Base-by-base conservation (phyloP, 2,113 vertebrate species). In the Pelmatolapia mariae region DNA sequence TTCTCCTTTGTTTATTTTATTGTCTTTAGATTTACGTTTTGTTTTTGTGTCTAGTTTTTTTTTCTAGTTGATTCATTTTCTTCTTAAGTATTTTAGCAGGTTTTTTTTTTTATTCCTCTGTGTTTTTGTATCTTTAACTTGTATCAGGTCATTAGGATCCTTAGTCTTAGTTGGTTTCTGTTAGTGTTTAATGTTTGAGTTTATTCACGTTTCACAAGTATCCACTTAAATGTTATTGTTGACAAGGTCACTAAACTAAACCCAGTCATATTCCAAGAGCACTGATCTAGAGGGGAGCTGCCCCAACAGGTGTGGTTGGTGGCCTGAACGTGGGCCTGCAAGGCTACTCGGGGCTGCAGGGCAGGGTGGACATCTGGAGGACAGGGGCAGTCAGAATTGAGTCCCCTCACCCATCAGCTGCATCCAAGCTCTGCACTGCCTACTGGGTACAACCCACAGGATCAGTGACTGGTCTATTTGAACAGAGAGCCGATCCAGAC, bases 401-500 rank as follows among this genome's bases (percentile, higher is more conserved):
- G 8, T 31, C 15, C 26, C 57, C 26, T 59, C 57, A 59, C 57
- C 57, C 26, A 31, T 61, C 56, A 57, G 54, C 56, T 61, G 26
- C 26, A 61, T 18, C 57, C 26, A 61, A 31, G 57, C 57, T 18
- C 26, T 31, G 15, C 57, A 61, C 57, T 59, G 56, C 56, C 24
- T 61, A 18, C 8, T 2, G 26, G 29, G 9, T 61, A 10, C 29
- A 33, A 33, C 29, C 29, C 57, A 61, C 10, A 33, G 16, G 57
- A 61, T 61, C 57, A 33, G 57, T 0, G 16, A 61, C 57, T 61
- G 57, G 57, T 31, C 9, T 33, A 33, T 61, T 61, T 61, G 5
- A 61, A 33, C 57, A 61, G 29, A 61, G 29, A 33, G 57, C 29
- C 57, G 0, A 10, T 33, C 57, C 57, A 61, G 0, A 61, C 57